Conservation (phyloP, 2,888 invertebrate species). For the Phaedon cochleariae region DNA sequence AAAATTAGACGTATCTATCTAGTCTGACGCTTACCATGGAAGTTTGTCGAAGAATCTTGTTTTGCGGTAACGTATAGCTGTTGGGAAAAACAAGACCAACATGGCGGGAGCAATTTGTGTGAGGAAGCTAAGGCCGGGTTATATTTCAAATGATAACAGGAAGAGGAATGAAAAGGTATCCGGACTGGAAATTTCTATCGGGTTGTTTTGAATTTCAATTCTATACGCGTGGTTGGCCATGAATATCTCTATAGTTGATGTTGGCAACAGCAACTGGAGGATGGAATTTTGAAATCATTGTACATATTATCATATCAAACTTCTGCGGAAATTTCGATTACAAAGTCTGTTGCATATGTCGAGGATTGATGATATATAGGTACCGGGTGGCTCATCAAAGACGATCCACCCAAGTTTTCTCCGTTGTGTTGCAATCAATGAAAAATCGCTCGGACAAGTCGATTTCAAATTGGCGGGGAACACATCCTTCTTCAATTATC, state of each 20-base stretch:
- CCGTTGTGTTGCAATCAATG: too few relatives aligned
- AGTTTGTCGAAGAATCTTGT: background rate
- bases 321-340: too few relatives aligned
- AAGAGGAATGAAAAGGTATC: background rate
- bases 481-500: too few relatives aligned
- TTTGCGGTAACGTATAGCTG: background rate
- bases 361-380: too few relatives aligned
- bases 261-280: background rate
- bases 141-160: constrained; percentile 1
- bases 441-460: too few relatives aligned
- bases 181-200: background rate
- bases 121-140: background rate
- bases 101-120: background rate
- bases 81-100: background rate
- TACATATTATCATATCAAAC: too few relatives aligned
- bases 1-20: background rate
- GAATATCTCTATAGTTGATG: background rate
- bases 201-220: background rate
- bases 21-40: background rate
- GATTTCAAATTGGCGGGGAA: too few relatives aligned
- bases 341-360: too few relatives aligned
- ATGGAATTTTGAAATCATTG: background rate
- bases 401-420: too few relatives aligned
- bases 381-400: too few relatives aligned
- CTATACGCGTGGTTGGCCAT: background rate